Evolutionary conservation across 2,113 vertebrate genomes (phyloP).

Genomic region (Tragelaphus buxtoni): DNA sequence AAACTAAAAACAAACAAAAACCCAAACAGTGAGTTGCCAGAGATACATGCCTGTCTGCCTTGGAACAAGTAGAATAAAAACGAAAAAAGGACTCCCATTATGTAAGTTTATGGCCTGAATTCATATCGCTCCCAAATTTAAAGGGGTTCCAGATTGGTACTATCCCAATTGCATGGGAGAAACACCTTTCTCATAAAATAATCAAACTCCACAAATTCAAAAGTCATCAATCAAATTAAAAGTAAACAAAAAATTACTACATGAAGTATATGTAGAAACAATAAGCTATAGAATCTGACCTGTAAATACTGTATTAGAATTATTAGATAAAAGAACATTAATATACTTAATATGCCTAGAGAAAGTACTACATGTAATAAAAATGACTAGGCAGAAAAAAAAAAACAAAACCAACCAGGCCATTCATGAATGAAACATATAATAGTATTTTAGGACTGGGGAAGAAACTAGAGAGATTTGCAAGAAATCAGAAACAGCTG

Average conservation of each 20-base stretch:
- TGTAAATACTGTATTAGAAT: neutral
- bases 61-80: neutral
- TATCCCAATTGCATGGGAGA: neutral
- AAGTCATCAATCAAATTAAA: neutral
- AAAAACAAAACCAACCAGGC: neutral
- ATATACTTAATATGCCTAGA: neutral
- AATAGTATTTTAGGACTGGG: neutral
- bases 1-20: conserved; percentile 4
- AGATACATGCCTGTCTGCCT: neutral
- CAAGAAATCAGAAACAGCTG: neutral
- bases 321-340: neutral
- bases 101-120: neutral
- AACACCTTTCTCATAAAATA: neutral
- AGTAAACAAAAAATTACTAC: neutral
- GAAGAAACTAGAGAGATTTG: neutral
- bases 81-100: neutral
- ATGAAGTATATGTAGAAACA: neutral
- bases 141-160: neutral
- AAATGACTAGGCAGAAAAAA: neutral
- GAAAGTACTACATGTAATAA: neutral
- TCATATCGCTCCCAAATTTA: neutral
- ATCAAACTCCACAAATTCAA: neutral
- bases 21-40: neutral
- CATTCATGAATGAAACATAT: neutral
- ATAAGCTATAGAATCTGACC: neutral